A percentile compares a stretch with the other conserved stretches of the same genome.
Evolutionary conservation across 2,113 vertebrate genomes (phyloP).

Genomic region (Varanus salvator): DNA sequence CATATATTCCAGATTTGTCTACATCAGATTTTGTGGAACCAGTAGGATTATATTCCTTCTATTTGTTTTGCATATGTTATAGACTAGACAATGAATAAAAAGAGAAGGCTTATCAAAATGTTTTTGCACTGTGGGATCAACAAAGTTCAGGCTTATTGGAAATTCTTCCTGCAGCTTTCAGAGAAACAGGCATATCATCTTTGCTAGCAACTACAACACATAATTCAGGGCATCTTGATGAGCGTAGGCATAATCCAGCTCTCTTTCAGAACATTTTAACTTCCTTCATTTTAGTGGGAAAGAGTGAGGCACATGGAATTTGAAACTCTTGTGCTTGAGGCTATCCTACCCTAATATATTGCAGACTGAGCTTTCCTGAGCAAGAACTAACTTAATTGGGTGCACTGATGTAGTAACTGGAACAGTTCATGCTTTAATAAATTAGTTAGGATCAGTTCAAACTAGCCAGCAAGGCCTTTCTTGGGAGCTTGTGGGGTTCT

Average conservation of each 20-base stretch:
- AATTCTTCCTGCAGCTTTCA: neutral
- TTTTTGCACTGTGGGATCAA: constrained; percentile 1
- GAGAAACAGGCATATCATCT: neutral
- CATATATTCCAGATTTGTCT: neutral
- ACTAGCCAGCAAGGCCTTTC: neutral
- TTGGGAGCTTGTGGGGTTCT: neutral
- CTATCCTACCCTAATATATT: neutral
- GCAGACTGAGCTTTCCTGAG: neutral
- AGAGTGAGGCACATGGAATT: neutral
- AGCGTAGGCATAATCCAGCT: neutral
- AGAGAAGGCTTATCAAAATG: neutral
- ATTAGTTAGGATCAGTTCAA: neutral
- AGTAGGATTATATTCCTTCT: neutral
- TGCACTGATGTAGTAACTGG: neutral
- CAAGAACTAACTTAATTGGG: neutral
- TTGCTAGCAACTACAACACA: neutral
- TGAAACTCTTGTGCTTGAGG: neutral
- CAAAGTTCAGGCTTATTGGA: neutral
- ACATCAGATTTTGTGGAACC: neutral
- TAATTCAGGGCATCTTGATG: neutral
- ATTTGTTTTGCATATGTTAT: neutral
- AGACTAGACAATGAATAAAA: neutral
- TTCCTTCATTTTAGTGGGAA: neutral
- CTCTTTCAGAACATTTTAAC: neutral
- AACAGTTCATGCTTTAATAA: neutral